These are phyloP conservation scores for Chironomus striatipennis DNA, from an alignment of 1,140 invertebrate species.

Conservation along the genomic window DNA sequence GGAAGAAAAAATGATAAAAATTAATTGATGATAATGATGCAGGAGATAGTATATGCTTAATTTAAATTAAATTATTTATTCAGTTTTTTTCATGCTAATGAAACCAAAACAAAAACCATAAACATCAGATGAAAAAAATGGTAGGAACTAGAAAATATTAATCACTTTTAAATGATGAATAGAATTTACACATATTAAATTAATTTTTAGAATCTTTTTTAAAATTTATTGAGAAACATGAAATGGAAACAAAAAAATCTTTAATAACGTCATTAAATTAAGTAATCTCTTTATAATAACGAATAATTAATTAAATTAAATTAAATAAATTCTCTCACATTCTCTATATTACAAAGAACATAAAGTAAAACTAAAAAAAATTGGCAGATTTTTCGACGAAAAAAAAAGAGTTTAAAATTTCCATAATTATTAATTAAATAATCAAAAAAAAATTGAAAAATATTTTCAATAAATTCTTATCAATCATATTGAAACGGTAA, in stretches of 20 bases:
- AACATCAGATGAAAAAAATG: background rate
- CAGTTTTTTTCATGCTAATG: background rate
- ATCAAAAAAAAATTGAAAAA: no score
- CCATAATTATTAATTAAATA: no score
- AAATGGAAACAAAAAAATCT: background rate
- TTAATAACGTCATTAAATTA: background rate
- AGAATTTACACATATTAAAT: constrained; percentile 3
- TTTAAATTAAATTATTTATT: background rate
- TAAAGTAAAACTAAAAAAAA: no score
- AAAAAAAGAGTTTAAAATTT: no score
- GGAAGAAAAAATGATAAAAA: background rate
- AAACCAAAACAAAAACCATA: background rate
- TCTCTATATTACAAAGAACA: no score
- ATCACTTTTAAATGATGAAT: background rate
- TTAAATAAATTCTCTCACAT: no score
- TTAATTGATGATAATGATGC: background rate
- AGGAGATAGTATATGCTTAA: background rate
- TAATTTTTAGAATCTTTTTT: constrained; percentile 10
- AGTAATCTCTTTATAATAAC: no score
- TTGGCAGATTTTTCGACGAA: no score
- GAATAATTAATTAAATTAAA: no score
- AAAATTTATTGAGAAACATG: background rate
- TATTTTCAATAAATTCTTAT: no score
- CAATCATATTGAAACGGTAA: no score
- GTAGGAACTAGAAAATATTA: background rate